phyloP scores from a whole-genome alignment of 2,888 invertebrate genomes.

The Scrobipalpa atriplicella region DNA sequence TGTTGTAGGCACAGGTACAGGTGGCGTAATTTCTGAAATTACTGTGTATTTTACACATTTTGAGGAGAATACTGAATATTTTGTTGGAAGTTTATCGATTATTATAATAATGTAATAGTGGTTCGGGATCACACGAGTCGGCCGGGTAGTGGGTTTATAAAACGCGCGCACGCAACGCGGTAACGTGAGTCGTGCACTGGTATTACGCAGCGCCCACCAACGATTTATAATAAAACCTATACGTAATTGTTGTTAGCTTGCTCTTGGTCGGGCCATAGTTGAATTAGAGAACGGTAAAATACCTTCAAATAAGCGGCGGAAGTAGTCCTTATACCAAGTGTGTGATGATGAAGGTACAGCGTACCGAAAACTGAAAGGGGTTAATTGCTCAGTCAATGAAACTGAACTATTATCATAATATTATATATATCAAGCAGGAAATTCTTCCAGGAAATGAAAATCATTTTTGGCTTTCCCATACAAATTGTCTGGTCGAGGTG shows the following conservation, averaged over 20 bases:
- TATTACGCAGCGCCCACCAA: slow-evolving; percentile 64
- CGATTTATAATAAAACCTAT: slow-evolving; percentile 52
- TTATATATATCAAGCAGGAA: no score
- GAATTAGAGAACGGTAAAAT: no score
- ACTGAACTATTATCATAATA: no score
- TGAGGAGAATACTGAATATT: neutral
- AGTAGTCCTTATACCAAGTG: no score
- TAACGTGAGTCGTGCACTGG: slow-evolving; percentile 63
- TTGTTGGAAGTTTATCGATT: slow-evolving; percentile 46
- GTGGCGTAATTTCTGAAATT: slow-evolving; percentile 19
- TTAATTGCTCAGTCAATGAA: no score
- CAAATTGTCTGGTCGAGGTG: no score
- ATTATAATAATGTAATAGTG: slow-evolving; percentile 56
- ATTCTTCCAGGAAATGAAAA: no score
- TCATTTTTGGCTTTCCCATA: no score
- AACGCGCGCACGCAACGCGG: slow-evolving; percentile 38
- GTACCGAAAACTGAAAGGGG: no score
- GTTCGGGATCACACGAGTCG: slow-evolving; percentile 53
- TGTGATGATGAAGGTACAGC: no score
- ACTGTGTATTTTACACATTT: slow-evolving; percentile 9
- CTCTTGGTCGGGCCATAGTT: neutral
- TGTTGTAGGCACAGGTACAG: neutral
- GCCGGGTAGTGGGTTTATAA: slow-evolving; percentile 20
- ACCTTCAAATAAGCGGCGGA: no score
- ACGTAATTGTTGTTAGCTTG: slow-evolving; percentile 32